Evolutionary conservation across 53 echinoderm and acorn worm genomes (phyloP), one percentile per base, ranked within the genome.

Genomic region (Paracentrotus lividus): DNA sequence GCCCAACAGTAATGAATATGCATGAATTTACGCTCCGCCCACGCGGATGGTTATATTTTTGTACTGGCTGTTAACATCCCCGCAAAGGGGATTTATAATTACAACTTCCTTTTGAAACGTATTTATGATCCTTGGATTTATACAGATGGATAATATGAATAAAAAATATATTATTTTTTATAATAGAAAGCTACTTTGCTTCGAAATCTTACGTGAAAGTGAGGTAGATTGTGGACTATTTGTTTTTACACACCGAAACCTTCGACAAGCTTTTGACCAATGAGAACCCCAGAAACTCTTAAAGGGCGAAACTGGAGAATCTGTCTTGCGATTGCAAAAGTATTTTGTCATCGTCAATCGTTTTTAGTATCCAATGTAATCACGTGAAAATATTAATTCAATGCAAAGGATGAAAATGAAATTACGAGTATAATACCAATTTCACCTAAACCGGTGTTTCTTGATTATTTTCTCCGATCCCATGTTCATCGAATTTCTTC

Each of bases 11-110:
- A 64, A 89, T 89, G 89, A 56, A 89, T 89, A 89, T 89, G 33
- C 89, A 89, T 89, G 21, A 77, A 57, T 18, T 78, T 5, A 2
- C 18, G 89, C 66, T 29, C 89, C 89, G 89, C 89, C 89, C 65
- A 89, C 89, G 42, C 86, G 54, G 86, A 86, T 36, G 56, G 21
- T 56, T 86, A 53, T 54, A 51, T 8, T 13, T 36, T 86, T 56
- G 86, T 10, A 29, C 1, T 12, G 29, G 47, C 49, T n/a, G 72
- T 36, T 38, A 40, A 72, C 40, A 72, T 21, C 8, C 20, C 72
- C 72, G 72, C 72, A 72, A 72, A 21, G 8, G 9, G 1, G 2
- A 64, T 31, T 64, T 7, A 29, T 10, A 29, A 64, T 5, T 27
- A 27, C 27, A 64, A 64, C 31, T 27, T 16, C 31, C 64, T 64